Base-by-base conservation (phyloP, 2,888 invertebrate species). In the Andrena dorsata region DNA sequence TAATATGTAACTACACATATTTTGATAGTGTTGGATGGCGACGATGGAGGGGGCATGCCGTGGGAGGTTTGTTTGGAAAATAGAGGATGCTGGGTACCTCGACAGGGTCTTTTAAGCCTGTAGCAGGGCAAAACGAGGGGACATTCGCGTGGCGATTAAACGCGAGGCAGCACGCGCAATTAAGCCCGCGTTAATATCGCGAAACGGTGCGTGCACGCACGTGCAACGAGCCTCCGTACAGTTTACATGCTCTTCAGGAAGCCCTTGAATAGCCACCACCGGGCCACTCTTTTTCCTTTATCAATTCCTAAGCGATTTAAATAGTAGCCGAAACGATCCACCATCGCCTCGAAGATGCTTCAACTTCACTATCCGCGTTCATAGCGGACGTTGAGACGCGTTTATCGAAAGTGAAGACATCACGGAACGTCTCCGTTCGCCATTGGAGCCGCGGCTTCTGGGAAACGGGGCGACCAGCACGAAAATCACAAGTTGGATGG, bases 181-280 rank as follows among this genome's bases (percentile, higher is more conserved):
- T 91, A 90, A 90, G 87, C 80, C 68, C 80, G 74, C 90, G 90
- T 91, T 91, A 90, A 91, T 90, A 91, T 90, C 88, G 89, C 82
- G 82, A 91, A 91, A 91, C 90, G 91, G 83, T 83, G 85, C 87
- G 83, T 87, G 83, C 47, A 28, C 58, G 64, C 77, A 73, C 72
- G 66, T 64, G 70, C 30, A 58, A 49, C 23, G 26, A 32, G 23
- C 23, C 32, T 41, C 58, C 20, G 53, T 71, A 35, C 28, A 35
- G 58, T 26, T 16, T 69, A 35, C 26, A 53, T 10, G n/a, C 53
- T 58, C 20, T 16, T 5, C 28, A 28, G 10, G 66, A 47, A 47
- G 60, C 23, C 20, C 13, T n/a, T n/a, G 53, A 53, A 53, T 65
- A 53, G 13, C 56, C 23, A 30, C 20, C 35, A 28, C 13, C 41